Evolutionary conservation across 2,888 invertebrate species (phyloP), one percentile per base, ranked within the genome.

Genomic region (Chromoteleia sp.): DNA sequence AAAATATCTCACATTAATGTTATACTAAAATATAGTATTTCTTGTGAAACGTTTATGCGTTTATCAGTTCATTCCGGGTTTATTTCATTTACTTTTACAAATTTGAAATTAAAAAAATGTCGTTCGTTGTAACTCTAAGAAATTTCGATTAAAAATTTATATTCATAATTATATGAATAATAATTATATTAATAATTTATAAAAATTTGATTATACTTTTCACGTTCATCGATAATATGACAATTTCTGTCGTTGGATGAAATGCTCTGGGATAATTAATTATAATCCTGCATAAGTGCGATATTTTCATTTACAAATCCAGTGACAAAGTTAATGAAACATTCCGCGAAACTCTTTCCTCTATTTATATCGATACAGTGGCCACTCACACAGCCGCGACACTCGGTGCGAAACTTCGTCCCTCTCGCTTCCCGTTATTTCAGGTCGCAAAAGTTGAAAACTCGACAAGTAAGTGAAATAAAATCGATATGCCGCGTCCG

Each of bases 401-500:
- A 54, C 45, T 59, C 29, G 33, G 39, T 39, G 58, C 45, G 54
- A 68, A 73, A 76, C 43, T 67, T 76, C 21, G 36, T 52, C 41
- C 54, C 14, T 39, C 12, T 19, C 52, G 1, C 29, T 36, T 15
- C 25, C 15, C 17, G 39, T 61, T 63, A 76, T 52, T 77, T 75
- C 71, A 65, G 65, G 50, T 63, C 25, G 71, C 82, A 85, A 83
- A 85, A 85, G 86, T 85, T 82, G 80, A 82, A 83, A 85, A 83
- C 83, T 83, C 73, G 76, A 71, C 58, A 77, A 52, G 77, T 82
- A 84, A 86, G 87, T 85, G 85, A 89, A 90, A 90, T 89, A 90
- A 90, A 91, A 90, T 91, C 90, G 88, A 91, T 90, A 88, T 86
- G 86, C 86, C 85, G 88, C 87, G 85, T 86, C 85, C 86, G 87